phyloP scores from a whole-genome alignment of 1,140 invertebrate species.

The Asbolus verrucosus region DNA sequence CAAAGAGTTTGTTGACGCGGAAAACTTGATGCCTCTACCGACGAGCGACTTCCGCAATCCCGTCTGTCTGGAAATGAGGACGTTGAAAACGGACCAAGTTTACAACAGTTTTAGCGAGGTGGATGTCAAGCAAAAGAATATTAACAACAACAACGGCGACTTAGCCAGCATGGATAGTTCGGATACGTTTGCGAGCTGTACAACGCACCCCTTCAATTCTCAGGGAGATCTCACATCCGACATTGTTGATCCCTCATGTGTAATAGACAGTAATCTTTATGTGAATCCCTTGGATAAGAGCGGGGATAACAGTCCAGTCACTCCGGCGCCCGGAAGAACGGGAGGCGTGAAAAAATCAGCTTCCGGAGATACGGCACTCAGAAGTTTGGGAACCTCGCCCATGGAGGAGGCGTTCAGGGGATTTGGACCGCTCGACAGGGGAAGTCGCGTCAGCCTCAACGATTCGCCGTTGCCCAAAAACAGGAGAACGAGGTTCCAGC shows the following conservation, averaged over 20 bases:
- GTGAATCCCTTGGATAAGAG: constrained; percentile 88
- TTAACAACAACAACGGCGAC: constrained; percentile 71
- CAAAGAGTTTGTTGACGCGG: constrained; percentile 89
- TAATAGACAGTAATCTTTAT: constrained; percentile 85
- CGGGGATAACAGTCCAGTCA: constrained; percentile 64
- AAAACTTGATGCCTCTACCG: constrained; percentile 84
- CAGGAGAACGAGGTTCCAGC: constrained; percentile 87
- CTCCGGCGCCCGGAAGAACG: constrained; percentile 58
- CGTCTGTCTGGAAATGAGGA: constrained; percentile 83
- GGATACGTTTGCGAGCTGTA: constrained; percentile 95
- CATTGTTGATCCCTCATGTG: constrained; percentile 66
- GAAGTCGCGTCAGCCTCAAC: constrained; percentile 74
- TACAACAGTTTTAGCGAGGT: constrained; percentile 49
- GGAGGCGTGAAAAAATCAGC: constrained; percentile 78
- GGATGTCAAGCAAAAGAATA: constrained; percentile 59
- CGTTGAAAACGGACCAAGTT: constrained; percentile 68
- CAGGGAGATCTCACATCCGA: constrained; percentile 83
- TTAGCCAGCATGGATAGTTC: constrained; percentile 84
- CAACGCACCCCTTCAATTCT: constrained; percentile 93
- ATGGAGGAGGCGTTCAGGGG: constrained; percentile 69
- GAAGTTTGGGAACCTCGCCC: constrained; percentile 68
- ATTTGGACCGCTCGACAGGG: constrained; percentile 68
- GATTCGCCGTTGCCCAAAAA: constrained; percentile 82
- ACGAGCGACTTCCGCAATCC: constrained; percentile 84
- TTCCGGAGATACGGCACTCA: constrained; percentile 79